Base-by-base conservation (phyloP, 2,113 vertebrate genomes). In the Pyxicephalus adspersus region DNA sequence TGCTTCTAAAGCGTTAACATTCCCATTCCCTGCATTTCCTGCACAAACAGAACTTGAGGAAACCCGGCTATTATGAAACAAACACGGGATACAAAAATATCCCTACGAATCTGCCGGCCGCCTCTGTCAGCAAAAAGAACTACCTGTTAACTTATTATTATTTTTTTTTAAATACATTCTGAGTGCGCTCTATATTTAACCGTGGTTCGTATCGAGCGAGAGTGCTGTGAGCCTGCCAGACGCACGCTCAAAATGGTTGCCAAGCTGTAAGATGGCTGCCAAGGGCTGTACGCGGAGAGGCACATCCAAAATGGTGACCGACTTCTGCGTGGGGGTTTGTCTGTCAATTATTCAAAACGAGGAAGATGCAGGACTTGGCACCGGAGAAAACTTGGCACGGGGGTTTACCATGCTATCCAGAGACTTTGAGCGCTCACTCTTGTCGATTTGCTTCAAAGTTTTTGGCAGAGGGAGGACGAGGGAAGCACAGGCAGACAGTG, bases 241-340 rank as follows among this genome's bases (percentile, higher is more conserved):
- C 91, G 93, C 89, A 92, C 92, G 91, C 92, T 95, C 95, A 97
- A 98, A 97, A 98, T 98, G 97, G 97, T 96, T 98, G 96, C 97
- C 97, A 98, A 92, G 91, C 93, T 92, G 94, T 93, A 97, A 97
- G 94, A 97, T 98, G 97, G 96, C 96, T 97, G 96, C 96, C 96
- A 97, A 94, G 89, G 89, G 92, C 89, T 88, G 89, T 86, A 86
- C 89, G 83, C 86, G 86, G 78, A 58, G 88, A 86, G 54, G 85
- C 89, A 85, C 86, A 90, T 91, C 90, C 91, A 92, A 92, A 91
- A 93, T 90, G 90, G 91, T 86, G 89, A 91, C 88, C 90, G 86
- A 84, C 84, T 84, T 88, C 84, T 81, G 84, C 83, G 38, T 45
- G 38, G 38, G 84, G 85, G 83, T 88, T 85, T 84, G 85, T 87